Base-by-base conservation (phyloP, 2,113 vertebrate genomes). In the Sapajus apella region DNA sequence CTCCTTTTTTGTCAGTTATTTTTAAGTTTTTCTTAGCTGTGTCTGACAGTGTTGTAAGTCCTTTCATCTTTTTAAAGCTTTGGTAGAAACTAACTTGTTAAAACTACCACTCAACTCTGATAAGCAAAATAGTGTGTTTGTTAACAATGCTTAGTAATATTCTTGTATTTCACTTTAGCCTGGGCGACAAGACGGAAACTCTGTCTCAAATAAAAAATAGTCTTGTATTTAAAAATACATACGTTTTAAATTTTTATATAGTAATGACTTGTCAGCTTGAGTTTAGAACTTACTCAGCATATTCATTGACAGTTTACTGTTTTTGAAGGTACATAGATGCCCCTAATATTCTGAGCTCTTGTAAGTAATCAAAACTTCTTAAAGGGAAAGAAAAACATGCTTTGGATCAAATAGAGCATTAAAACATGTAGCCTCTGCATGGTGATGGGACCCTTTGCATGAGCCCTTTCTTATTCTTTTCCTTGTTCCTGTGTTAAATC, bases 21-120 rank as follows among this genome's bases (percentile, higher is more conserved):
- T 95, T 89, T 37, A 94, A 35, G 32, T 23, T 93, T 97, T 95
- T 97, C 64, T 96, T 75, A 93, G 55, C 64, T 52, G 52, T 87
- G 72, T 8, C 80, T 97, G 66, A 30, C 52, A 94, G 47, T 90
- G 21, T 35, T 87, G 2, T 66, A 80, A 21, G 14, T 47, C 40
- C 18, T 43, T 45, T 83, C 35, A 50, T 96, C 86, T 82, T 45
- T 9, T 61, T 56, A 87, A 94, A 45, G 2, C 45, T 84, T 96
- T 95, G 43, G n/a, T 14, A 75, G 70, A 95, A 86, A 32, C 5
- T 58, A 91, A 79, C 75, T 52, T 93, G 68, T 72, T 66, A 76
- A 89, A 91, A 87, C 8, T n/a, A 61, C 35, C 30, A n/a, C 14
- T 77, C 21, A 61, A 64, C 11, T 70, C 87, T 23, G 77, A 85